Conservation (phyloP, 2,888 invertebrate species). For the Zaprionus lineosus region DNA sequence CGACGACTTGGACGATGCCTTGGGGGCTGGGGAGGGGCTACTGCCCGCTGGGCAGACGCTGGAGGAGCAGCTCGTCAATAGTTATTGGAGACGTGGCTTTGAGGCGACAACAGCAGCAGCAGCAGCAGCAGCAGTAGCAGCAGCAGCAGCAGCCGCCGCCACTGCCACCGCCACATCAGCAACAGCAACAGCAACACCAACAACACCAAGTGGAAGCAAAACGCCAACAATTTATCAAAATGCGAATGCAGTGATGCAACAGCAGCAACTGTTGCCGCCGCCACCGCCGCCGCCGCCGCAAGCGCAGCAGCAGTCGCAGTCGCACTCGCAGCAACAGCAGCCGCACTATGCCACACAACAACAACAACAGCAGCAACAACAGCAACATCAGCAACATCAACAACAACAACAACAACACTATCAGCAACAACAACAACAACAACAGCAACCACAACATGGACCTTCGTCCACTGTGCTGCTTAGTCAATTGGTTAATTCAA, state of each 20-base stretch:
- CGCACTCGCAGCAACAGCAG: constrained; percentile 51
- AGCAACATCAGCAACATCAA: no score
- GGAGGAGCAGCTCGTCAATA: constrained; percentile 91
- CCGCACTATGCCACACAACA: constrained; percentile 49
- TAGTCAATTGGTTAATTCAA: constrained; percentile 83
- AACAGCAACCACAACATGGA: constrained; percentile 72
- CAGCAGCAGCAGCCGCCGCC: constrained; percentile 50
- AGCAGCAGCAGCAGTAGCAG: constrained; percentile 29
- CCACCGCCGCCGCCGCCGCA: constrained; percentile 58
- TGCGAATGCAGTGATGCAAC: constrained; percentile 66
- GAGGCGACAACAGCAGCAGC: constrained; percentile 80
- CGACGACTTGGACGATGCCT: constrained; percentile 23
- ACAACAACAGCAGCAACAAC: constrained; percentile 52
- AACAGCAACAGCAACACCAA: constrained; percentile 1
- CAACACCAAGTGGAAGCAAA: constrained; percentile 58
- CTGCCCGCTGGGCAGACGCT: constrained; percentile 79
- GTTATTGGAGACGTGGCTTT: constrained; percentile 89
- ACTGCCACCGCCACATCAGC: constrained; percentile 15
- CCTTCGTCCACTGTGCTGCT: constrained; percentile 84
- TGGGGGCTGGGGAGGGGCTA: background rate
- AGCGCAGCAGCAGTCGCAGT: constrained; percentile 39
- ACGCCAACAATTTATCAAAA: constrained; percentile 80
- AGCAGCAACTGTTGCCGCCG: constrained; percentile 83
- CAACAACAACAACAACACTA: constrained; percentile 42
- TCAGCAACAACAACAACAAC: constrained; percentile 54